Evolutionary conservation across 2,113 vertebrate genomes (phyloP), one percentile per base, ranked within the genome.

Genomic region (Hippotragus niger): DNA sequence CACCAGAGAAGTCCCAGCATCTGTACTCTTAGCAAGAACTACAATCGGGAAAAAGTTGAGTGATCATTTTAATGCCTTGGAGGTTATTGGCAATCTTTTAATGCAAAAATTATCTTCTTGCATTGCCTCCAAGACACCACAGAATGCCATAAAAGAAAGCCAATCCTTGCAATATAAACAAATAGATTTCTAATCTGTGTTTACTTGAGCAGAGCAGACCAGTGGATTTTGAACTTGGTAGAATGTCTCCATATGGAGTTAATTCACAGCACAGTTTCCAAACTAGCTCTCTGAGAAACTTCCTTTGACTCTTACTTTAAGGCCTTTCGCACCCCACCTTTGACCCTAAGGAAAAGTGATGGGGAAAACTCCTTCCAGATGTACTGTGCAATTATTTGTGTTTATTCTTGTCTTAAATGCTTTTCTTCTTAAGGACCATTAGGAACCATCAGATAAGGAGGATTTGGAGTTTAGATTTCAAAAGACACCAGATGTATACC

Each of bases 391-490:
- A 40, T 78, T 58, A 91, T 55, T 74, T 96, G 11, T 76, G 43
- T 64, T 87, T 17, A 40, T 83, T 93, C 52, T 96, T 85, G 33
- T 25, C 55, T 36, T 67, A 40, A 83, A 78, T 23, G 52, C 50
- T 95, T 84, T 40, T 50, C 67, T 91, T 76, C 25, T 74, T 21
- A 31, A 64, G 57, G 45, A 90, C 16, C n/a, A 14, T 81, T 52
- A 60, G 53, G 17, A 95, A 50, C 52, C 9, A 45, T 93, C 53
- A 47, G 88, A 94, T 64, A 80, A 84, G 9, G 45, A 80, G 15
- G 53, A 50, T 31, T 78, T 52, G 64, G 74, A 50, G 71, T 74
- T 91, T 95, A 80, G 58, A 52, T 90, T 94, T 91, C 89, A 97
- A 94, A 97, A 64, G 52, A 29, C 4, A 90, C 62, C 57, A 87